Percentiles rank a stretch among this genome's conserved stretches.
These are phyloP conservation scores for Anastrepha obliqua DNA, from an alignment of 1,140 invertebrate species.

Conservation along the genomic window DNA sequence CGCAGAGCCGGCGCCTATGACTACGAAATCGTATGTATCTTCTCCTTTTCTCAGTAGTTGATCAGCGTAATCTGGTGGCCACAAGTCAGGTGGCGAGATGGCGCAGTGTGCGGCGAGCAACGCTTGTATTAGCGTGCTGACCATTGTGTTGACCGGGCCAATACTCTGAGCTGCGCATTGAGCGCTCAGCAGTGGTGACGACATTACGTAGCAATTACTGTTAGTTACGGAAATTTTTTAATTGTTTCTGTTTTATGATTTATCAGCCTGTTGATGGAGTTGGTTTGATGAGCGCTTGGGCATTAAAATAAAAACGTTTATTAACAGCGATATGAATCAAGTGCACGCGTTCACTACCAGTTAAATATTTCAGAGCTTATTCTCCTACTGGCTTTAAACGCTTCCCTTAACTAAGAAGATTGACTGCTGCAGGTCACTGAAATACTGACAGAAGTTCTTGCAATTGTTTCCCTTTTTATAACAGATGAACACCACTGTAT, in stretches of 20 bases:
- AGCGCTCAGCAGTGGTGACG: background rate
- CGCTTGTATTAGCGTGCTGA: constrained; percentile 76
- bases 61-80: constrained; percentile 76
- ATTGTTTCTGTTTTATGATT: too few species aligned
- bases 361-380: too few species aligned
- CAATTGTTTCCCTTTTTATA: background rate
- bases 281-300: too few species aligned
- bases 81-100: constrained; percentile 75
- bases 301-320: too few species aligned
- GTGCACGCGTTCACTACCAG: too few species aligned
- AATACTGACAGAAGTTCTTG: background rate
- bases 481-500: background rate
- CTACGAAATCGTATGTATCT: constrained; percentile 83
- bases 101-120: constrained; percentile 77
- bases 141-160: constrained; percentile 69
- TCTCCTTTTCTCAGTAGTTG: constrained; percentile 72
- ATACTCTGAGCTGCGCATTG: constrained; percentile 57
- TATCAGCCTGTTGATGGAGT: too few species aligned
- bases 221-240: too few species aligned
- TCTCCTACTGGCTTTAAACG: too few species aligned
- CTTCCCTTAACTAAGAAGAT: too few species aligned
- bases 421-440: background rate
- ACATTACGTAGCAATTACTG: background rate
- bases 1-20: constrained; percentile 89
- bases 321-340: too few species aligned